phyloP scores from a whole-genome alignment of 2,797 vertebrate species.

The Gymnopithys bicolor region DNA sequence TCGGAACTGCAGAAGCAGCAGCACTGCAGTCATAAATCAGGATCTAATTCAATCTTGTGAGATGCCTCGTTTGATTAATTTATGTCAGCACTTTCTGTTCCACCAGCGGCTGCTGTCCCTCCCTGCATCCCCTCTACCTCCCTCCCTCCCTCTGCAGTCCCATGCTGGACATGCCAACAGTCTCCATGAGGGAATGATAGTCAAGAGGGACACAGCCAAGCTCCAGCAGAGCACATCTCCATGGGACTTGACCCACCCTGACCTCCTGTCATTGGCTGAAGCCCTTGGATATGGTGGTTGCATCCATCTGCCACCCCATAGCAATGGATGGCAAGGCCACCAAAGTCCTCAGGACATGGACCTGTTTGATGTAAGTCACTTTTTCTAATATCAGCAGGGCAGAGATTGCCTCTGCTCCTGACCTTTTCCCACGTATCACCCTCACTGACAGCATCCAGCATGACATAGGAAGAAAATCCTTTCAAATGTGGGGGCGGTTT shows the following conservation, averaged over 20 bases:
- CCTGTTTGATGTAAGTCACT: not conserved
- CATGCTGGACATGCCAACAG: not conserved
- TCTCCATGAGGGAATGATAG: not conserved
- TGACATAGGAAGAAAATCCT: not conserved
- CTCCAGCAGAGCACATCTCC: not conserved
- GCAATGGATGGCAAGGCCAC: not conserved
- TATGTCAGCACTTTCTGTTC: constrained; percentile 75
- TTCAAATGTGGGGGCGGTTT: not conserved
- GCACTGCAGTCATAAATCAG: constrained; percentile 80
- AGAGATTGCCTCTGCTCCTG: not conserved
- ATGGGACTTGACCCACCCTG: not conserved
- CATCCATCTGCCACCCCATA: not conserved
- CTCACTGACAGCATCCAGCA: not conserved
- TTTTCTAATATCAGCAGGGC: not conserved
- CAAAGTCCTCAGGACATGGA: accelerated
- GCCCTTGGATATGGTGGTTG: not conserved
- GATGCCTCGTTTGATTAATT: constrained; percentile 82
- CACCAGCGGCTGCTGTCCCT: constrained; percentile 23
- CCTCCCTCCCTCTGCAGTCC: not conserved
- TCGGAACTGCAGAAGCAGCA: constrained; percentile 51
- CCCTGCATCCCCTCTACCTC: not conserved
- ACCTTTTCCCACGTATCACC: not conserved
- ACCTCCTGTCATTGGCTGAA: not conserved
- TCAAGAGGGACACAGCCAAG: not conserved
- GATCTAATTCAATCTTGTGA: constrained; percentile 81